These are phyloP conservation scores for Agonopterix arenella DNA, from an alignment of 2,888 invertebrate genomes.

Conservation along the genomic window DNA sequence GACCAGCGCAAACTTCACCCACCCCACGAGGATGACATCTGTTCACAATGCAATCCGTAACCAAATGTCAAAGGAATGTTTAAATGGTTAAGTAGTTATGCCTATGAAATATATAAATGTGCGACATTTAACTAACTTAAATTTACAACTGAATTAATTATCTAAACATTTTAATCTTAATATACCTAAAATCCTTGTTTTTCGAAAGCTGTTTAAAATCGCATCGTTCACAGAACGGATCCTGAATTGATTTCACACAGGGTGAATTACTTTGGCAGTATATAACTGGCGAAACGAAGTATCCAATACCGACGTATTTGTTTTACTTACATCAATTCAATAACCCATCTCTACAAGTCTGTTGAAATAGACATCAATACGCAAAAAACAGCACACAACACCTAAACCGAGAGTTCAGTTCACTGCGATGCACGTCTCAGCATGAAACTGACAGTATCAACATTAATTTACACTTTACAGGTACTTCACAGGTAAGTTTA, in stretches of 20 bases:
- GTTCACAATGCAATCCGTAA: constrained; percentile 57
- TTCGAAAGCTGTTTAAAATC: constrained; percentile 63
- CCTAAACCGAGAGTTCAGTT: constrained; percentile 55
- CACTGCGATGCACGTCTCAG: constrained; percentile 65
- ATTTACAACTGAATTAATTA: constrained; percentile 73
- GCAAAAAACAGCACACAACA: constrained; percentile 63
- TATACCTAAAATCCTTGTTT: constrained; percentile 66
- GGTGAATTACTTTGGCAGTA: constrained; percentile 75
- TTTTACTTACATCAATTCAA: constrained; percentile 50
- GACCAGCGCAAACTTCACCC: constrained; percentile 10
- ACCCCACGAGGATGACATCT: constrained; percentile 9
- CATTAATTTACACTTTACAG: constrained; percentile 72
- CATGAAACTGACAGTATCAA: constrained; percentile 48
- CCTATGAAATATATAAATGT: constrained; percentile 72
- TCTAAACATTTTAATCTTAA: constrained; percentile 66
- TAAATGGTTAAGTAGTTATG: constrained; percentile 75
- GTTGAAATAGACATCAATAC: constrained; percentile 60
- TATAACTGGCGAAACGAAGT: constrained; percentile 57
- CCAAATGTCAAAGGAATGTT: constrained; percentile 74
- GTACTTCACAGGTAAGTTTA: constrained; percentile 72
- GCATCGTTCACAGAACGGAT: constrained; percentile 76
- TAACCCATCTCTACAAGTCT: constrained; percentile 50
- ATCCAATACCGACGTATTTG: constrained; percentile 39
- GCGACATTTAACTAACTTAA: constrained; percentile 73
- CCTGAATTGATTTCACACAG: constrained; percentile 63